Conservation (phyloP, 2,113 vertebrate species). For the Eira barbara region DNA sequence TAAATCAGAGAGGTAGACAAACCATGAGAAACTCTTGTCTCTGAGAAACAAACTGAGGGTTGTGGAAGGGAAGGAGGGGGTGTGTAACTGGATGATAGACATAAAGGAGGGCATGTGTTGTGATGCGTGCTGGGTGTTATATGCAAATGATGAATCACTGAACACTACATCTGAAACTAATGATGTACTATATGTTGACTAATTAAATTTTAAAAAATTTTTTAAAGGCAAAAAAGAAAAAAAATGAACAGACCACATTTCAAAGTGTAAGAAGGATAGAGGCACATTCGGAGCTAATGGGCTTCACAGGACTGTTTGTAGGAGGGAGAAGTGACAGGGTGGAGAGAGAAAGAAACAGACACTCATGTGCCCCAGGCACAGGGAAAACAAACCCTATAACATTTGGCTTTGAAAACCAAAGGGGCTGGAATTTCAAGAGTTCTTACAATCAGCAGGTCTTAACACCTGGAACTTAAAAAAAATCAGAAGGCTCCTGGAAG, state of each 20-base stretch:
- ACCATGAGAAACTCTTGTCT: too few relatives aligned
- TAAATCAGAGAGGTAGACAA: too few relatives aligned
- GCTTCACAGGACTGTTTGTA: background rate
- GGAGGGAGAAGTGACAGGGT: background rate
- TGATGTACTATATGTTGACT: too few relatives aligned
- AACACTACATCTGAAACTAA: too few relatives aligned
- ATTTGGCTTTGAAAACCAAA: background rate
- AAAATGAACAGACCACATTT: background rate
- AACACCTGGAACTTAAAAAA: background rate
- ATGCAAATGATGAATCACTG: too few relatives aligned
- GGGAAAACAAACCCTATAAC: background rate
- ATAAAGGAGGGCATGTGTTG: too few relatives aligned
- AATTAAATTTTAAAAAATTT: too few relatives aligned
- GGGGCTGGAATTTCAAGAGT: background rate
- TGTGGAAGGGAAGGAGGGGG: too few relatives aligned
- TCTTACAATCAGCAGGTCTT: background rate
- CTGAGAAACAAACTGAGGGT: too few relatives aligned
- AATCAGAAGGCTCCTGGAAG: background rate
- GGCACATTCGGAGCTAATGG: background rate
- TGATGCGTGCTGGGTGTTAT: too few relatives aligned
- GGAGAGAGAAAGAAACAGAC: background rate
- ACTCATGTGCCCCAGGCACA: background rate
- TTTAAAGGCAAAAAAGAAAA: too few relatives aligned
- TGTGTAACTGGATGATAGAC: too few relatives aligned
- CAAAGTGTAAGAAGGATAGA: background rate